Base-by-base conservation (phyloP, 1,140 invertebrate genomes). In the Campoletis sonorensis region DNA sequence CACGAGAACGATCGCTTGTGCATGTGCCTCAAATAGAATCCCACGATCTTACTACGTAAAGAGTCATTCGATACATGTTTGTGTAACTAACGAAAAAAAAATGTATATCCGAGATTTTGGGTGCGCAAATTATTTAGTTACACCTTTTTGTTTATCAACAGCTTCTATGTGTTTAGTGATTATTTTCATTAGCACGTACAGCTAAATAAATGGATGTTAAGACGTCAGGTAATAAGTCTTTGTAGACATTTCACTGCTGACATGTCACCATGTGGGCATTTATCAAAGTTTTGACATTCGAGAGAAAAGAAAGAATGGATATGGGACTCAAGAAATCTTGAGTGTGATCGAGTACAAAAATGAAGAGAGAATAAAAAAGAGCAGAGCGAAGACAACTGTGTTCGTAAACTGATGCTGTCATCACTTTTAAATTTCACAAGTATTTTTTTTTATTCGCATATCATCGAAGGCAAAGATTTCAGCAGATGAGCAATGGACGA, bases 11-110 rank as follows among this genome's bases (percentile, higher is more conserved):
- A 45, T 73, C 40, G 54, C 54, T 37, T 40, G 71, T 49, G 23
- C 71, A 58, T n/a, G 54, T 58, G 37, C 37, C 40, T 15, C 15
- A 73, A 73, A 73, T 73, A 73, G 71, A 73, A 73, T 49, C 40
- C 45, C 33, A n/a, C 68, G 68, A 26, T 71, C 27, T 37, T 37
- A 71, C 26, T 71, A 30, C 64, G 64, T n/a, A 11, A 4, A 11
- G 67, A 7, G 2, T 70, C 15, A n/a, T n/a, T n/a, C n/a, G n/a
- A 33, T 21, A 33, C 13, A 70, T 70, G 33, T 27, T 11, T 33
- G 15, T 33, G 33, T 70, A 27, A n/a, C n/a, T 18, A 27, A 30
- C 18, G 21, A 33, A 70, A 27, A 5, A 30, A 15, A 33, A 45
- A 33, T 11, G 40, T 45, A 45, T n/a, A n/a, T n/a, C n/a, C 8